These are phyloP conservation scores for Cyrtodaria siliqua DNA, from an alignment of 2,888 invertebrate species.

Conservation along the genomic window DNA sequence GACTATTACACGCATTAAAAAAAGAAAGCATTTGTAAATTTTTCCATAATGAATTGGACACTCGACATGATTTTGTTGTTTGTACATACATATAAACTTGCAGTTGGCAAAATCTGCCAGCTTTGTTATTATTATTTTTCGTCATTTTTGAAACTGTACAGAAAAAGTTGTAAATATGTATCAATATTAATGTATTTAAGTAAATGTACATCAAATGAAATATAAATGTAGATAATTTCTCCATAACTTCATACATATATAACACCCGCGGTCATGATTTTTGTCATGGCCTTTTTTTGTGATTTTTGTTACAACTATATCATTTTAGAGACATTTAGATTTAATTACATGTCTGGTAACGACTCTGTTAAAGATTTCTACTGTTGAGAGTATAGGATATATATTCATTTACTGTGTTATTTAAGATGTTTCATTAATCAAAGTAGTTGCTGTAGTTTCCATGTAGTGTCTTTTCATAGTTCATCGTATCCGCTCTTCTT, in stretches of 20 bases:
- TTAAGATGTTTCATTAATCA: constrained; percentile 65
- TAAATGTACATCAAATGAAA: constrained; percentile 21
- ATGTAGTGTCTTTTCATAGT: too few species aligned
- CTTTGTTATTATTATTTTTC: not conserved
- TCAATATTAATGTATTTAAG: constrained; percentile 49
- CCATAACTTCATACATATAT: constrained; percentile 13
- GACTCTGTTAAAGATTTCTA: constrained; percentile 49
- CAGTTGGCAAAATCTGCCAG: too few species aligned
- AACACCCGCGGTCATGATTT: constrained; percentile 20
- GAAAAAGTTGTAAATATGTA: constrained; percentile 61
- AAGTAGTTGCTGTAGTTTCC: constrained; percentile 40
- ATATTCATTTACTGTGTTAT: constrained; percentile 64
- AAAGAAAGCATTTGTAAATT: too few species aligned
- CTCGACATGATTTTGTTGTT: too few species aligned
- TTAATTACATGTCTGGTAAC: constrained; percentile 33
- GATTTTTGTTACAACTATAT: constrained; percentile 54
- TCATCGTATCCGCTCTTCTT: too few species aligned
- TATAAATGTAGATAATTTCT: constrained; percentile 18
- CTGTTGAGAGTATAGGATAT: constrained; percentile 52
- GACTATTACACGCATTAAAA: too few species aligned
- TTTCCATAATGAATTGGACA: too few species aligned
- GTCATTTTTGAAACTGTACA: constrained; percentile 48
- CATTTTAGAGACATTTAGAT: constrained; percentile 58
- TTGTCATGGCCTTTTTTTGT: constrained; percentile 37
- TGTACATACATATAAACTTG: too few species aligned